These are phyloP conservation scores for Araneus ventricosus DNA, from an alignment of 1,140 invertebrate species.

Conservation along the genomic window DNA sequence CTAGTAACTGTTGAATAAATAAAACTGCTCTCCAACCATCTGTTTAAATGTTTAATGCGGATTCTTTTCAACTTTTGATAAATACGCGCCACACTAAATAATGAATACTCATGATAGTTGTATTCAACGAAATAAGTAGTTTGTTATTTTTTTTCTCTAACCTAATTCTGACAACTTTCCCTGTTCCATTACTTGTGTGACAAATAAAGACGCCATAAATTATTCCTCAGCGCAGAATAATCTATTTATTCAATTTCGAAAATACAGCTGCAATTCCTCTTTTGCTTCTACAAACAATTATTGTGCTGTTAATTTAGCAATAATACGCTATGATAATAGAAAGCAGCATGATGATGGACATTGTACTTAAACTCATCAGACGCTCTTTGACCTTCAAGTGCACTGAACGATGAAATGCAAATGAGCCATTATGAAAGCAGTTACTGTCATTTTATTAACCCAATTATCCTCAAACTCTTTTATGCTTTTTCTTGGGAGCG, in stretches of 20 bases:
- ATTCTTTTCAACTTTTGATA: slow-evolving; percentile 37
- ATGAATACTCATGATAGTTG: slow-evolving; percentile 35
- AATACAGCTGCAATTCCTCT: background rate
- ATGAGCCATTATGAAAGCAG: background rate
- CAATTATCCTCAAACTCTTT: background rate
- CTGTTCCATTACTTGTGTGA: background rate
- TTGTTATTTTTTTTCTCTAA: background rate
- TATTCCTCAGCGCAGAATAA: slow-evolving; percentile 1
- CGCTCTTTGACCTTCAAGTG: background rate
- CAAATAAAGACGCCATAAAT: background rate
- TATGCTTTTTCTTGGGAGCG: background rate
- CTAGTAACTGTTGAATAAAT: slow-evolving; percentile 39
- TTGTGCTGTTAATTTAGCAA: background rate
- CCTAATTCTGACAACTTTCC: slow-evolving; percentile 14
- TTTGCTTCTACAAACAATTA: background rate
- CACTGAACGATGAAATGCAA: background rate
- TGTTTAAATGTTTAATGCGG: slow-evolving; percentile 36
- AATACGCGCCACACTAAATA: slow-evolving; percentile 22
- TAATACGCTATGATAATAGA: background rate
- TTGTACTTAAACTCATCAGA: background rate
- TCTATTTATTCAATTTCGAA: slow-evolving; percentile 16
- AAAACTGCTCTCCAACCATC: background rate
- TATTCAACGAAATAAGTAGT: slow-evolving; percentile 22
- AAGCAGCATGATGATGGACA: background rate
- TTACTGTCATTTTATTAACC: slow-evolving; percentile 15